These are phyloP conservation scores for Mamestra brassicae DNA, from an alignment of 2,888 invertebrate genomes.

Conservation along the genomic window DNA sequence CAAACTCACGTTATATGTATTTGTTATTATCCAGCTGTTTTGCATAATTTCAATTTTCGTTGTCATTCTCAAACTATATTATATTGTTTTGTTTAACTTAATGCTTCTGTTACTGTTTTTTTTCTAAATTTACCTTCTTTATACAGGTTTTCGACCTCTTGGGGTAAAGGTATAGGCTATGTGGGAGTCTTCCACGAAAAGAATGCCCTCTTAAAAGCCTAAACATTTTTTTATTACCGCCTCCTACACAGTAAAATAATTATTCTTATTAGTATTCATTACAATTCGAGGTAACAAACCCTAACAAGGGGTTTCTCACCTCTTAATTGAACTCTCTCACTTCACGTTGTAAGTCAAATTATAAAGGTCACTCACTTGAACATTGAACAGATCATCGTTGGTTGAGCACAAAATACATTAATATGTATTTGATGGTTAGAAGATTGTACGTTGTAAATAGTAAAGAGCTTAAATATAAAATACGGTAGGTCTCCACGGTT, in stretches of 20 bases:
- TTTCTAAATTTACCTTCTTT: neutral
- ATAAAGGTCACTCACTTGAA: neutral
- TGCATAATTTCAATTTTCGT: too few species aligned
- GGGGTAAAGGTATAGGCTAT: neutral
- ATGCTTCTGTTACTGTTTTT: neutral
- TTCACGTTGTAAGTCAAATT: neutral
- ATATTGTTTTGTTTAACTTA: too few species aligned
- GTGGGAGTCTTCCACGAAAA: neutral
- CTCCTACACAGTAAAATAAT: neutral
- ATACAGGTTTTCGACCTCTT: neutral
- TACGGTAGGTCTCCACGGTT: too few species aligned
- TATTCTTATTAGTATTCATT: neutral
- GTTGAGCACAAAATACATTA: conserved; percentile 18
- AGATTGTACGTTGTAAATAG: neutral
- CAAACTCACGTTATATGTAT: too few species aligned
- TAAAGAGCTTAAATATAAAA: neutral
- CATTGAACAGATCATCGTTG: conserved; percentile 1
- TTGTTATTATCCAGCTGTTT: too few species aligned
- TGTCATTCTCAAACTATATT: too few species aligned
- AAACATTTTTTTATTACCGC: neutral
- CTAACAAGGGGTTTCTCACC: neutral
- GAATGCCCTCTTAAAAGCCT: neutral
- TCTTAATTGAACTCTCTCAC: neutral
- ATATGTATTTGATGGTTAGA: neutral
- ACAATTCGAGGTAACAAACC: neutral